Base-by-base conservation (phyloP, 2,797 vertebrate genomes). In the Pyrocephalus nanus region DNA sequence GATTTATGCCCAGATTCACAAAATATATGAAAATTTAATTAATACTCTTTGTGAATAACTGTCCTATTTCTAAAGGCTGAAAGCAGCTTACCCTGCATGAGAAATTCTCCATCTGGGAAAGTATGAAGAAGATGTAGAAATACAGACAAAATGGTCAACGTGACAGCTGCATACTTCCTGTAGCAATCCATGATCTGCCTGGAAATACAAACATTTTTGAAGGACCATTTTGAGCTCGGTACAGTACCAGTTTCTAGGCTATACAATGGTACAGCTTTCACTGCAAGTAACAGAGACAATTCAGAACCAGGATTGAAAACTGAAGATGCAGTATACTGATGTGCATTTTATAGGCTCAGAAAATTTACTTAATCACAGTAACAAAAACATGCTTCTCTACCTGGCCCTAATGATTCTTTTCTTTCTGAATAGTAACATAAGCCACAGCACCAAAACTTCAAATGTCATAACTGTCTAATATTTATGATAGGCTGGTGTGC, bases 71-170 rank as follows among this genome's bases (percentile, higher is more conserved):
- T 93, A 70, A 79, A 95, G 15, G 30, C 25, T 65, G 53, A 88
- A 78, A 27, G 79, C 57, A 78, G 53, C 98, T 98, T 98, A 99
- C 99, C 98, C 86, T 98, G 97, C 90, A 96, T 90, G 64, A 96
- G 90, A 91, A 98, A 97, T 40, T 99, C 98, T 75, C 94, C 97
- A 75, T 98, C 98, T 90, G 98, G 98, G 94, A 98, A 98, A 74
- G 99, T 98, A 90, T 99, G 98, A 83, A 98, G 98, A 78, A 98
- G 94, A 82, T 99, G 98, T 95, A 99, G 95, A 95, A 99, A 97
- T 72, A 98, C 92, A 94, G 97, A 98, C 95, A 99, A 69, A 65
- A 98, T 76, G 77, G 98, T 97, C 95, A 99, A 88, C 70, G 97
- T 97, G 82, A 98, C 92, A 96, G 97, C 98, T 76, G 98, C 96